Percentiles rank a stretch among this genome's conserved stretches.
Conservation (phyloP, 1,140 invertebrate genomes). For the silkworm (Bombyx mori) region DNA sequence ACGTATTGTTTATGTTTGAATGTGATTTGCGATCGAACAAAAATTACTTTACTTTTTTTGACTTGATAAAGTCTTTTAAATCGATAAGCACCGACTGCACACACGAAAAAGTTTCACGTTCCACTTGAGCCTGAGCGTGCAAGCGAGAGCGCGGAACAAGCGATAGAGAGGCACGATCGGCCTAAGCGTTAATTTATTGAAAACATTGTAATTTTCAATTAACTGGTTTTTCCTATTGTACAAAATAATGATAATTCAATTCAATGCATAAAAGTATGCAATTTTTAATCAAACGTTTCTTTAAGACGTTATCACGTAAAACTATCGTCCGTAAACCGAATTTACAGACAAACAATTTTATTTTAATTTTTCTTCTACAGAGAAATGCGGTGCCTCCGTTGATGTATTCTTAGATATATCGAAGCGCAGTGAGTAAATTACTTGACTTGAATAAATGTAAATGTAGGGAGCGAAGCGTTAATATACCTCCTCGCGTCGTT, state of each 20-base stretch:
- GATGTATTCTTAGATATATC: neutral
- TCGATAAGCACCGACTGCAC: no score
- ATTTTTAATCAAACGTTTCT: neutral
- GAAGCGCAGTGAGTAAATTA: conserved; percentile 3
- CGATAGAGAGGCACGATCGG: no score
- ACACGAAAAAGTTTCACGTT: no score
- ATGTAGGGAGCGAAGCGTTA: neutral
- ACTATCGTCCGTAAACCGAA: neutral
- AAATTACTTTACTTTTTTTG: neutral
- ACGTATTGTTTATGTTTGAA: no score
- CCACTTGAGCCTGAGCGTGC: no score
- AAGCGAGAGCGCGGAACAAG: no score
- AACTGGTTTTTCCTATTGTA: neutral
- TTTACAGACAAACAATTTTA: neutral
- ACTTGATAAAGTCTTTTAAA: no score
- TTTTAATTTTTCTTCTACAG: conserved; percentile 1
- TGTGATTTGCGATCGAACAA: no score
- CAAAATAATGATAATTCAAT: neutral
- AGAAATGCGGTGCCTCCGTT: conserved; percentile 3
- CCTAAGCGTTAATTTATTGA: no score
- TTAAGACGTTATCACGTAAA: neutral
- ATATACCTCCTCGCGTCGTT: neutral
- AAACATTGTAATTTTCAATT: neutral
- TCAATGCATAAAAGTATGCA: neutral
- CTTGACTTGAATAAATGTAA: neutral